Evolutionary conservation across 30 jellyfish, hydroid and myxozoan species (phyloP), one percentile per base, ranked within the genome.

Genomic region (Chrysaora quinquecirrha): DNA sequence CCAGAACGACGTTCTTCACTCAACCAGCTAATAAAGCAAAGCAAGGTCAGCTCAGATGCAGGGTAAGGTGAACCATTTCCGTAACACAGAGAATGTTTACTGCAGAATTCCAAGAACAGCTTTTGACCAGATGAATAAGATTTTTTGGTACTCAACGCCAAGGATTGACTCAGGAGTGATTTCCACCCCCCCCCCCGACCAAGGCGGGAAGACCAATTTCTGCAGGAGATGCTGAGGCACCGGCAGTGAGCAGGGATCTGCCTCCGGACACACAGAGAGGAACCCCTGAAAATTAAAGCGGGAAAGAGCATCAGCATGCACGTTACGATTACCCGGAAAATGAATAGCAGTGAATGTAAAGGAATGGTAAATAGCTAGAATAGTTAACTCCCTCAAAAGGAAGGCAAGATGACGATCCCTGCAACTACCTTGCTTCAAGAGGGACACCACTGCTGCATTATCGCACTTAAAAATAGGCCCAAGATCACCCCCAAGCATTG

Each of bases 21-120:
- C 14, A 38, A 1, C 16, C 19, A 1, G 0, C 43, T 70, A 22
- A 71, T 20, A 23, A 71, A 71, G 16, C 70, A 38, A 1, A 71
- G 27, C 2, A 71, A 19, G 9, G 83, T 71, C 48, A 71, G 43
- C 23, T 71, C 83, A 30, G 83, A 71, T 30, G 83, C 83, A 1
- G 83, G 83, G 22, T 38, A 43, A 43, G 83, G 71, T 28, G 69
- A 71, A 2, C 83, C 83, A 11, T 34, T 71, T 1, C 43, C 46
- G 47, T 71, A 34, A 6, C 34, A 12, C 24, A 71, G 47, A 22
- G 2, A 20, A 71, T 71, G 16, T 3, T 2, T 10, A 6, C 20
- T 16, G 25, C 83, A 71, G 33, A 71, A 71, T 1, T 24, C 3
- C 22, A 6, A 29, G 48, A 71, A 71, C 30, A 3, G 69, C n/a